These are phyloP conservation scores for Petrolisthes cinctipes DNA, from an alignment of 2,888 invertebrate species.

Conservation along the genomic window DNA sequence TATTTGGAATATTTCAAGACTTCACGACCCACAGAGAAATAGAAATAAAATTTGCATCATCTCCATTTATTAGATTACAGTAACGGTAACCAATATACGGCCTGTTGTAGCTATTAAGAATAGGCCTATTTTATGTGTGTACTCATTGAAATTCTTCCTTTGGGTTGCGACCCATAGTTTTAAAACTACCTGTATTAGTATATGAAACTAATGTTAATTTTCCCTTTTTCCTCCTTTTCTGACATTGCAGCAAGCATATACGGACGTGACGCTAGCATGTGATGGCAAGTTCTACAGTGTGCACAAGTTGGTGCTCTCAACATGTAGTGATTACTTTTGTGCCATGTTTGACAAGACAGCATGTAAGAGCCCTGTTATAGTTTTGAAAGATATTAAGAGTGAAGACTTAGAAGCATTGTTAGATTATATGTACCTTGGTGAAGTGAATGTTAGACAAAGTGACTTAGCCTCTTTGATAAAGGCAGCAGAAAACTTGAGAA, in stretches of 20 bases:
- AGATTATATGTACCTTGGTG: constrained; percentile 65
- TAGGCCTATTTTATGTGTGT: not conserved
- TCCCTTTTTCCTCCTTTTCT: not conserved
- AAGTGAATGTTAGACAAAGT: constrained; percentile 64
- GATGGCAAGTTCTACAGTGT: constrained; percentile 65
- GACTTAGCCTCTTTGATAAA: constrained; percentile 64
- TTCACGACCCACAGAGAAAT: no score
- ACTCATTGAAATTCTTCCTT: not conserved
- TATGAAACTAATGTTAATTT: not conserved
- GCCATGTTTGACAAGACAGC: constrained; percentile 64
- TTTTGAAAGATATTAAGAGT: constrained; percentile 64
- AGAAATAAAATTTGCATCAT: no score
- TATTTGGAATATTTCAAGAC: no score
- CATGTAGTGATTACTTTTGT: constrained; percentile 65
- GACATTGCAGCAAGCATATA: constrained; percentile 63
- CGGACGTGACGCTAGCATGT: constrained; percentile 63
- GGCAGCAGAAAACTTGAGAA: constrained; percentile 63
- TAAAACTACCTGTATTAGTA: not conserved
- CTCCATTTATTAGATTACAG: no score
- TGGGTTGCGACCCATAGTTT: not conserved
- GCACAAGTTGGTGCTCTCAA: constrained; percentile 64
- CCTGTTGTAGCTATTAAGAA: no score
- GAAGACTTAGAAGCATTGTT: constrained; percentile 64
- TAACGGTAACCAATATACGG: no score
- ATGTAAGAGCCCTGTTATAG: constrained; percentile 65